A percentile compares a stretch with the other conserved stretches of the same genome.
These are phyloP conservation scores for Carposina sasakii DNA, from an alignment of 1,140 invertebrate species.

Conservation along the genomic window DNA sequence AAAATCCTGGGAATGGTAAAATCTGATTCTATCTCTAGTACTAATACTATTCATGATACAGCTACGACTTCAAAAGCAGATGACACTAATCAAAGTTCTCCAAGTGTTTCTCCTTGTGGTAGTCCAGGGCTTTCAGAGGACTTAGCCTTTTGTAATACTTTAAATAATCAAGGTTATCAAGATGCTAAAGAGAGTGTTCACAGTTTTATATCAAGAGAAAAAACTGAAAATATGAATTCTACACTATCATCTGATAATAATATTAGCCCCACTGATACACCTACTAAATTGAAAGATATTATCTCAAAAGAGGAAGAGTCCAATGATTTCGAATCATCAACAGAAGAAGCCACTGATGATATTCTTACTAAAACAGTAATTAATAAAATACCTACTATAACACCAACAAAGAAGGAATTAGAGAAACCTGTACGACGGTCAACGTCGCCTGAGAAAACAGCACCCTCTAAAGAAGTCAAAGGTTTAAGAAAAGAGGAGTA, in stretches of 20 bases:
- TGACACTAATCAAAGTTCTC: slow-evolving; percentile 27
- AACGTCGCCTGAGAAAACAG: too few relatives aligned
- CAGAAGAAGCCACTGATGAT: slow-evolving; percentile 8
- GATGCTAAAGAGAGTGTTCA: slow-evolving; percentile 25
- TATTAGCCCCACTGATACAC: slow-evolving; percentile 20
- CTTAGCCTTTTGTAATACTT: slow-evolving; percentile 19
- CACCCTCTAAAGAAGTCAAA: neutral
- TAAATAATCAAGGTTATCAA: slow-evolving; percentile 19
- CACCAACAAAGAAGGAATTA: too few relatives aligned
- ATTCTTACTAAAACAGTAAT: too few relatives aligned
- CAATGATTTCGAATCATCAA: slow-evolving; percentile 3
- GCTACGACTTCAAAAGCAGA: slow-evolving; percentile 23
- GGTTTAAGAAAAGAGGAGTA: slow-evolving; percentile 13
- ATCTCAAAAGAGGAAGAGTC: slow-evolving; percentile 6
- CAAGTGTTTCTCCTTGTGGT: slow-evolving; percentile 40
- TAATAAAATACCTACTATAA: too few relatives aligned
- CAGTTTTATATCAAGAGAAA: slow-evolving; percentile 33
- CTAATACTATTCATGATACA: slow-evolving; percentile 30
- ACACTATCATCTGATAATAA: slow-evolving; percentile 12
- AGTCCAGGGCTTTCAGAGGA: slow-evolving; percentile 39
- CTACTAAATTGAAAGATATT: slow-evolving; percentile 38
- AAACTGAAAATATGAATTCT: slow-evolving; percentile 13
- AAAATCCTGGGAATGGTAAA: slow-evolving; percentile 77
- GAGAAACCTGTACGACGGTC: too few relatives aligned
- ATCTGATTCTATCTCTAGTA: slow-evolving; percentile 46